Base-by-base conservation (phyloP, 1,140 invertebrate genomes). In the Diorhabda carinulata region DNA sequence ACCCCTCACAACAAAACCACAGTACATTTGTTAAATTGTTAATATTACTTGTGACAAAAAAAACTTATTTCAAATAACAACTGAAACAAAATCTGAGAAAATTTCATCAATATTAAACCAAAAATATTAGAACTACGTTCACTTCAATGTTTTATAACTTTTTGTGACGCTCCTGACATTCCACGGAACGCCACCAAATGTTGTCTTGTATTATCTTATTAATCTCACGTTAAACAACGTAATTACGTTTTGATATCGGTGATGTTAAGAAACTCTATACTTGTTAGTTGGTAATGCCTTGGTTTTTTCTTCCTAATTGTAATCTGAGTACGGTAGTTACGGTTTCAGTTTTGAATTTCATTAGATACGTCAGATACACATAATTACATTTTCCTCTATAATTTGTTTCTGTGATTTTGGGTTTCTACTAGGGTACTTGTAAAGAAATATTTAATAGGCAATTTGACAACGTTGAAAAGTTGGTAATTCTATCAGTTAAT, bases 181-280 rank as follows among this genome's bases (percentile, higher is more conserved):
- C 45, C 40, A 56, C 8, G 43, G 7, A 47, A 42, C 45, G 63
- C 63, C 25, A 64, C 63, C 63, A 10, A 64, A 64, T 64, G 63
- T 64, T 64, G 47, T 45, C 63, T 64, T 45, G 9, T 40, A 56
- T 64, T 64, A 64, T 64, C 63, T 47, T 44, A 64, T 64, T 64
- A 64, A 64, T 64, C 63, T 64, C 9, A 25, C 63, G 41, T 64
- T 64, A 64, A 64, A 64, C 47, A 64, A 64, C 25, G 63, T 64
- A 64, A 64, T 64, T 64, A 44, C 63, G 47, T 64, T 64, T 64
- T 64, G 47, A 64, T 64, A 64, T 45, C 63, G 41, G 44, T 56
- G 45, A 45, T 52, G 63, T 43, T 56, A 9, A 44, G 45, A 52
- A 52, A 52, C 47, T 52, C n/a, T 8, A 52, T 52, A 52, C 47